phyloP scores from a whole-genome alignment of 1,140 invertebrate species.

The Drosophila pallidifrons region DNA sequence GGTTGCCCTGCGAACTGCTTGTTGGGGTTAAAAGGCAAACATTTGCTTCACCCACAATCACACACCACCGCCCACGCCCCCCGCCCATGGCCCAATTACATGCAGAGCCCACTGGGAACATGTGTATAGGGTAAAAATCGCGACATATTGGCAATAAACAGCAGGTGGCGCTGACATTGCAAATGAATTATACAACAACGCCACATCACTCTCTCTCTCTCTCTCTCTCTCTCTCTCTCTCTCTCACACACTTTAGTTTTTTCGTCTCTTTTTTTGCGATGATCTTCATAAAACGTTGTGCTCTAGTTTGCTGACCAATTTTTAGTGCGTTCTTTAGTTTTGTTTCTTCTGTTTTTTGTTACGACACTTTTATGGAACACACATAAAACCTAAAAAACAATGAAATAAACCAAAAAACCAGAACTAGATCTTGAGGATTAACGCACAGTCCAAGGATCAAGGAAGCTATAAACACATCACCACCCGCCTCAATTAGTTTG shows the following conservation, averaged over 20 bases:
- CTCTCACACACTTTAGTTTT: no score
- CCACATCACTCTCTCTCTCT: no score
- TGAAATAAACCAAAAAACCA: slow-evolving; percentile 36
- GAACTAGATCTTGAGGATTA: slow-evolving; percentile 46
- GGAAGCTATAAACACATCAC: slow-evolving; percentile 60
- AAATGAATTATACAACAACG: slow-evolving; percentile 46
- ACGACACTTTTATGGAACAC: slow-evolving; percentile 48
- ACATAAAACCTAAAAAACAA: neutral
- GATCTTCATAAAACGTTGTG: slow-evolving; percentile 36
- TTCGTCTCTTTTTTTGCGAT: neutral
- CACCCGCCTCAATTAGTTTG: slow-evolving; percentile 78
- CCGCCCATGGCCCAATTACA: slow-evolving; percentile 11
- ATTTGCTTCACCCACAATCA: slow-evolving; percentile 1
- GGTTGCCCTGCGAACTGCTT: slow-evolving; percentile 10
- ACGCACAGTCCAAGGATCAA: slow-evolving; percentile 36
- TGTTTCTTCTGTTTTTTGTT: slow-evolving; percentile 24
- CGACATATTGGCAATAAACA: slow-evolving; percentile 81
- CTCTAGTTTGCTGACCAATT: slow-evolving; percentile 77
- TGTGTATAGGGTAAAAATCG: slow-evolving; percentile 61
- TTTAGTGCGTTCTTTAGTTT: slow-evolving; percentile 55
- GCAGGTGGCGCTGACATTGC: slow-evolving; percentile 69
- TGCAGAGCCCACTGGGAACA: slow-evolving; percentile 40
- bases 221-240: neutral
- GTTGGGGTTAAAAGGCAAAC: slow-evolving; percentile 37
- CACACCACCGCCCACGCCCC: neutral